Evolutionary conservation across 2,797 vertebrate genomes (phyloP), one percentile per base, ranked within the genome.

Genomic region (Sebastes nivosus): DNA sequence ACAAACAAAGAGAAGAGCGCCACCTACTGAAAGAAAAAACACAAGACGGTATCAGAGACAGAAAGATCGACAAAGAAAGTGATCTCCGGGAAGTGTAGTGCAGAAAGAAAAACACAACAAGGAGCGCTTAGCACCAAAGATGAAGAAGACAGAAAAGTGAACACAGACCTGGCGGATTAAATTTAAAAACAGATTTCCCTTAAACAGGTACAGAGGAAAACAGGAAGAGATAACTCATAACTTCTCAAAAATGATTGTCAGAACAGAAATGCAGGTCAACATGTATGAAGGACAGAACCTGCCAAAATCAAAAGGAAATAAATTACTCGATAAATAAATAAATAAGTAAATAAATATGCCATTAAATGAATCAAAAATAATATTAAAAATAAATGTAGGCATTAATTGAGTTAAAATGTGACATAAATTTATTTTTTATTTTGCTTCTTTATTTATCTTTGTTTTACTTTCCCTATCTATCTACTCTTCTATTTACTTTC

Each of bases 211-310:
- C 18, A 16, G 63, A 72, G 29, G 58, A 69, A 0, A 20, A 38
- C 25, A 67, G 65, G 67, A 79, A 50, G 32, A 6, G 61, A 67
- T 74, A 78, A 67, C 69, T 85, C 61, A 59, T 64, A 42, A 63
- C 68, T 67, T 67, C 30, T 79, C 77, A 77, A 81, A 84, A 61
- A 87, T 75, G 89, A 95, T 91, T 91, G 91, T 94, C 92, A 69
- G 66, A 89, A 91, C 69, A 88, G 79, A 87, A 88, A 87, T 8
- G 2, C 22, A 71, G n/a, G 75, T 36, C 54, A 22, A 83, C 77
- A 32, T 38, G 42, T 50, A 50, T 20, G 42, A 8, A 50, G 42
- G 42, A 50, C 42, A 50, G 16, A 50, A 50, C 42, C 42, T 50
- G 42, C 42, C 42, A 50, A 50, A 50, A 50, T 50, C 0, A 20